Evolutionary conservation across 2,888 invertebrate species (phyloP).

Genomic region (Eledona agricola): DNA sequence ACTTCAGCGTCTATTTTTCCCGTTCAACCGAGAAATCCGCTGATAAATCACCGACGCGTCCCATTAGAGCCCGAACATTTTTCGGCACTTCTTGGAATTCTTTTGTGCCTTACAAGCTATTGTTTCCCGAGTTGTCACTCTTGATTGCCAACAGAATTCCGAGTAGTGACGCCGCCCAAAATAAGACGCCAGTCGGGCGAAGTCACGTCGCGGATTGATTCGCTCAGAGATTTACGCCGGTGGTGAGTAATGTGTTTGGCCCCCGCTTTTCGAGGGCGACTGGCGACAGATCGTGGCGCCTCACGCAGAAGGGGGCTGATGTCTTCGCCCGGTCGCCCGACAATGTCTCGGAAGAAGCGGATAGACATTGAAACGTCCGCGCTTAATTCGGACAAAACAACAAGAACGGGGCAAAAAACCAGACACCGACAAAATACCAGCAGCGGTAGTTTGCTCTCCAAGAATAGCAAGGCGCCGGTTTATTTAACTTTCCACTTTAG

Average conservation of each 20-base stretch:
- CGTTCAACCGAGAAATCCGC: conserved; percentile 6
- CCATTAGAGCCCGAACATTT: conserved; percentile 14
- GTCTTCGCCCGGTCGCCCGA: conserved; percentile 20
- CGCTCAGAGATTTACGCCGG: background rate
- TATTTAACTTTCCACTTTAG: conserved; percentile 41
- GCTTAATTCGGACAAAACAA: conserved; percentile 16
- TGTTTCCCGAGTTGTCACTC: conserved; percentile 28
- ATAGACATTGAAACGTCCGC: conserved; percentile 8
- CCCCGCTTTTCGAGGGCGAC: conserved; percentile 27
- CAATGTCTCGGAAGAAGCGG: conserved; percentile 2
- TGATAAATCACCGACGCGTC: conserved; percentile 21
- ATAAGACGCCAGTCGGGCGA: background rate
- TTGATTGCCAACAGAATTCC: conserved; percentile 18
- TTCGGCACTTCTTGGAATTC: conserved; percentile 33
- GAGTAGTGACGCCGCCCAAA: conserved; percentile 18
- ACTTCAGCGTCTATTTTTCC: too few species aligned
- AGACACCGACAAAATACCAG: conserved; percentile 34
- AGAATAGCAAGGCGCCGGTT: conserved; percentile 42
- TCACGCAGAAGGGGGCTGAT: conserved; percentile 42
- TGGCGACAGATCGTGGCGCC: conserved; percentile 45
- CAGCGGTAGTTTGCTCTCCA: conserved; percentile 37
- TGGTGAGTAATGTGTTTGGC: conserved; percentile 22
- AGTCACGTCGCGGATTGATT: too few species aligned
- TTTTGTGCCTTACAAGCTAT: conserved; percentile 27
- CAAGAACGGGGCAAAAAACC: conserved; percentile 31